Percentiles rank a stretch among this genome's conserved stretches.
phyloP scores from a whole-genome alignment of 1,140 invertebrate species.

The Zaprionus davidi region DNA sequence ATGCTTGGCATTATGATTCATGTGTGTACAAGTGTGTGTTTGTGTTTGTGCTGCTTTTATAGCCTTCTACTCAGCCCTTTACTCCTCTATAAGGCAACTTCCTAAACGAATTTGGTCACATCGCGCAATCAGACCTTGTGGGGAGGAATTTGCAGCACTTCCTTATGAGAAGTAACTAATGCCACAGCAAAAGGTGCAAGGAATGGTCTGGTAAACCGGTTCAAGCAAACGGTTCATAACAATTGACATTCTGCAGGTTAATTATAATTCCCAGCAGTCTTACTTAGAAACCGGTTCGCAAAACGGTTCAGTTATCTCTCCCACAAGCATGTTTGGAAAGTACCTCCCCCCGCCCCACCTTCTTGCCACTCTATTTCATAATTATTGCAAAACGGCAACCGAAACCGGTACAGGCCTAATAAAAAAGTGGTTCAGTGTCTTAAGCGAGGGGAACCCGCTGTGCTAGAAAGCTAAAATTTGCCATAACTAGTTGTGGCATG shows the following conservation, averaged over 20 bases:
- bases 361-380: background rate
- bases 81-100: constrained; percentile 2
- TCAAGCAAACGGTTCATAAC: background rate
- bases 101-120: constrained; percentile 25
- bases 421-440: background rate
- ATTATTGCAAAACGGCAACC: background rate
- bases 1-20: constrained; percentile 60
- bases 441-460: background rate
- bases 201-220: background rate
- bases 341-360: background rate
- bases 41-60: background rate
- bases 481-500: background rate
- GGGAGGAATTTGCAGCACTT: background rate
- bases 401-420: constrained; percentile 9
- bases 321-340: background rate
- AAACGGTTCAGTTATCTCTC: background rate
- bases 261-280: background rate
- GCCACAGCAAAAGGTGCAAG: background rate
- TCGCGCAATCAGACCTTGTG: constrained; percentile 21
- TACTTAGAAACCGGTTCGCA: background rate
- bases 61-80: background rate
- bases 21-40: background rate
- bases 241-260: background rate
- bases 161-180: constrained; percentile 1
- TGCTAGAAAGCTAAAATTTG: constrained; percentile 4